Conservation (phyloP, 2,113 vertebrate species). For the Nesoenas mayeri region DNA sequence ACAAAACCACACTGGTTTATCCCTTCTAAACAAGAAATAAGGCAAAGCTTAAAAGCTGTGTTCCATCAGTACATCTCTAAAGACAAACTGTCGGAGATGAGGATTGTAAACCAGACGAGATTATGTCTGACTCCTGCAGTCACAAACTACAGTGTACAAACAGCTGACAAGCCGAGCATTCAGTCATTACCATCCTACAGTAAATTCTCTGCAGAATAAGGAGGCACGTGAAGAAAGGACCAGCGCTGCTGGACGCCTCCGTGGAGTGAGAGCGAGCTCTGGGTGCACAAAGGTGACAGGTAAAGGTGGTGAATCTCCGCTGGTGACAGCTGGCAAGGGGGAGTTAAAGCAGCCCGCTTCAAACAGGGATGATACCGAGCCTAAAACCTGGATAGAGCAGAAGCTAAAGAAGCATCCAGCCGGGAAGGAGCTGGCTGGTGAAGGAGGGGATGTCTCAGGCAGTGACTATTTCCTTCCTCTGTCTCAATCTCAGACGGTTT, state of each 20-base stretch:
- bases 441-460: background rate
- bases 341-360: background rate
- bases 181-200: background rate
- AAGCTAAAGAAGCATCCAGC: background rate
- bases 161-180: background rate
- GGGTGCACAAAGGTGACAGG: background rate
- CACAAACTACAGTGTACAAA: background rate
- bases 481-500: fast-evolving
- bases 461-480: fast-evolving
- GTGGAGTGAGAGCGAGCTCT: background rate
- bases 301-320: background rate
- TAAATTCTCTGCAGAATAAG: background rate
- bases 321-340: background rate
- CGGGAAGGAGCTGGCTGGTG: background rate
- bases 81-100: background rate
- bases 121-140: background rate
- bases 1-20: background rate
- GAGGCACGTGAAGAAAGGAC: background rate
- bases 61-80: background rate
- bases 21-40: background rate
- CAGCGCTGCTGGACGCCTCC: background rate
- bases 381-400: background rate
- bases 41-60: background rate
- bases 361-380: background rate
- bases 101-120: fast-evolving